Evolutionary conservation across 2,113 vertebrate species (phyloP).

Genomic region (Cynocephalus volans): DNA sequence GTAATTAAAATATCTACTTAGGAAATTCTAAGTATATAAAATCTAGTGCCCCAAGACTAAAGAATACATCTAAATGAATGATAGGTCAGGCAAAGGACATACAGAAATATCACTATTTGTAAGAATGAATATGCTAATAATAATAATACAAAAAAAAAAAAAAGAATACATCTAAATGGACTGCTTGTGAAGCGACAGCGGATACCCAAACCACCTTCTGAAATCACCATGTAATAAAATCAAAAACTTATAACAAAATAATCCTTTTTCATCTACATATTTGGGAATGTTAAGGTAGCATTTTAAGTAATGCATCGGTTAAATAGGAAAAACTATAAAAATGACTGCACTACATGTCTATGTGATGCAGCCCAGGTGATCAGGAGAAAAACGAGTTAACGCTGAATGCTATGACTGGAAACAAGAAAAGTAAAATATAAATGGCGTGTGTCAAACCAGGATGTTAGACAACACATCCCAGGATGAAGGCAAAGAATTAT

Average conservation of each 20-base stretch:
- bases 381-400: not conserved
- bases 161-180: too few relatives aligned
- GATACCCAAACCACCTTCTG: too few relatives aligned
- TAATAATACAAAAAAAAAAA: too few relatives aligned
- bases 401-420: not conserved
- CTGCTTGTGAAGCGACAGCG: too few relatives aligned
- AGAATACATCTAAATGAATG: too few relatives aligned
- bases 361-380: not conserved
- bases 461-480: rapidly evolving
- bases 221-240: too few relatives aligned
- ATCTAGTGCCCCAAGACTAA: too few relatives aligned
- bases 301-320: too few relatives aligned
- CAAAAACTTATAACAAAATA: not conserved
- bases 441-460: not conserved
- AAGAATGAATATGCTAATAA: too few relatives aligned
- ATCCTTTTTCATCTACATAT: not conserved
- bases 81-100: too few relatives aligned
- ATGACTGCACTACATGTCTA: rapidly evolving
- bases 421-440: not conserved
- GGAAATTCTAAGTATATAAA: not conserved
- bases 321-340: not conserved
- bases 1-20: not conserved
- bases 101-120: too few relatives aligned
- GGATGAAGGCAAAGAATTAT: not conserved
- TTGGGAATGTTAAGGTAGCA: not conserved